Evolutionary conservation across 2,888 invertebrate genomes (phyloP), one percentile per base, ranked within the genome.

Genomic region (Torymus texanus): DNA sequence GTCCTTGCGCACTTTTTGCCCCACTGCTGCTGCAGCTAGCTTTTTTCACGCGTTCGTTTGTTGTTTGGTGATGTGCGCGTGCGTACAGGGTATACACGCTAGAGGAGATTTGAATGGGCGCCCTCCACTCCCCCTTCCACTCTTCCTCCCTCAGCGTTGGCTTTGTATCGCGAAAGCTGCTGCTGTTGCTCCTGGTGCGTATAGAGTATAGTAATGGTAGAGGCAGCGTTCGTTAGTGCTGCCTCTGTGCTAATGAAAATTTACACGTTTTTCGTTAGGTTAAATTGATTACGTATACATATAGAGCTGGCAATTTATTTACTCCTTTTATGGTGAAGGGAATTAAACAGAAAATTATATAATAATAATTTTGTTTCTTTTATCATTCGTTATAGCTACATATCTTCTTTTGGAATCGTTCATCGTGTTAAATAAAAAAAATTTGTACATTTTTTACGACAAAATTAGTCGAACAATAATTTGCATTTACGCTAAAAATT

Each of bases 141-240:
- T 21, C 21, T 71, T 71, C 24, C 14, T 51, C 53, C 18, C 0
- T 41, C 41, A 1, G 41, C 41, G n/a, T 14, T 3, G 24, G 2
- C 56, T 29, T 16, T 67, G 53, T 67, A 67, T 67, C 67, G 24
- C 14, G 21, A 14, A 55, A 41, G 29, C 41, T 14, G 18, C 12
- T 13, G 55, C 18, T 21, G 18, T 24, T 13, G 10, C 50, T 41
- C 8, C 41, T 41, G 41, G 41, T 41, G 41, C 41, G 41, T 8
- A 21, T 1, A 21, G 21, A 41, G 41, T 41, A 41, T 41, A 41
- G 41, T 29, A 29, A 29, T 29, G 29, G 29, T 41, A 41, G 53
- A 55, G 62, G 50, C 14, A 41, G 68, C 16, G 73, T 73, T 73
- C 55, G 73, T 73, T 73, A 73, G 55, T n/a, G 63, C 29, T 53